Percentiles rank a stretch among this genome's conserved stretches.
Conservation (phyloP, 2,888 invertebrate genomes). For the Sminthurinus aureus region DNA sequence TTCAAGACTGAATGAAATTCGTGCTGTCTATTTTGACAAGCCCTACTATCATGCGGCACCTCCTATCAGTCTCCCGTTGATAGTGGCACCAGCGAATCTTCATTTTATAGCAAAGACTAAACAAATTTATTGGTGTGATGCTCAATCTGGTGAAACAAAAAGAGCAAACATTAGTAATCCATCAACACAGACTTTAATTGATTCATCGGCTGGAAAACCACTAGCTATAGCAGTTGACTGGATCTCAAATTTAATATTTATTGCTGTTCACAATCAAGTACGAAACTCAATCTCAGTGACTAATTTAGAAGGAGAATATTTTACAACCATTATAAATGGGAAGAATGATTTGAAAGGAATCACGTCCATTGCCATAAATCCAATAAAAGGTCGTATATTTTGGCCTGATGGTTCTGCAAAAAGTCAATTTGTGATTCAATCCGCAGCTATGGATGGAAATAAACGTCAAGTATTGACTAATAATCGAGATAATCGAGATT, state of each 20-base stretch:
- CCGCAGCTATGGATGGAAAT: conserved; percentile 74
- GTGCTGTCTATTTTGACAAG: conserved; percentile 80
- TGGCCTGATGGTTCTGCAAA: conserved; percentile 67
- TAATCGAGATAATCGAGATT: conserved; percentile 60
- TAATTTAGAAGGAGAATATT: conserved; percentile 76
- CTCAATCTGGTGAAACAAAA: conserved; percentile 77
- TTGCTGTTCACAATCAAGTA: conserved; percentile 69
- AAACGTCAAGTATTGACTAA: conserved; percentile 61
- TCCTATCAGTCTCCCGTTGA: conserved; percentile 76
- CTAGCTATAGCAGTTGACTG: conserved; percentile 83
- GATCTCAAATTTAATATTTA: conserved; percentile 78
- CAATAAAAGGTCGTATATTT: conserved; percentile 69
- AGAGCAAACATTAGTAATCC: conserved; percentile 73
- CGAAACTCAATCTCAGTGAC: conserved; percentile 72
- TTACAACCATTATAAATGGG: conserved; percentile 63
- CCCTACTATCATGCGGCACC: conserved; percentile 82
- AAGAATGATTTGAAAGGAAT: conserved; percentile 63
- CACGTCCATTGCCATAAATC: conserved; percentile 76
- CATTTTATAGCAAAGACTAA: conserved; percentile 74
- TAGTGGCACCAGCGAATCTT: conserved; percentile 74
- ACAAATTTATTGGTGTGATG: conserved; percentile 68
- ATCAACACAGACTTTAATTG: conserved; percentile 75
- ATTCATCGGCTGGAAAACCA: conserved; percentile 72
- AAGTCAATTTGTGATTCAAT: conserved; percentile 63
- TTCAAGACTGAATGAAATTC: conserved; percentile 77